phyloP scores from a whole-genome alignment of 2,797 vertebrate genomes.

The Argentina silus region DNA sequence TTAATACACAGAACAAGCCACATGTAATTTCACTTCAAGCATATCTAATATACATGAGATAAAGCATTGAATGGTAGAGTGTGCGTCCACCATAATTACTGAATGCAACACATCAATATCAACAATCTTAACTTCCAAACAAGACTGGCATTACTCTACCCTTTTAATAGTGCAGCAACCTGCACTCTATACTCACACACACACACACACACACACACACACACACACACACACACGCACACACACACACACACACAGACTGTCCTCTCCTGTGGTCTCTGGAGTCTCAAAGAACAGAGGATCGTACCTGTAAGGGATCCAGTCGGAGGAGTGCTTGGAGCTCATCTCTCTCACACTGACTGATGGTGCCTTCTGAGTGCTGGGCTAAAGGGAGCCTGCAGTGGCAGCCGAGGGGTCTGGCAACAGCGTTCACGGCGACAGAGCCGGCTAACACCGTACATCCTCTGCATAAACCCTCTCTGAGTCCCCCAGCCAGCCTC shows the following conservation, averaged over 20 bases:
- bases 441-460: conserved; percentile 73
- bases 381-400: conserved; percentile 62
- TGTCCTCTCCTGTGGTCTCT: neutral
- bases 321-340: conserved; percentile 96
- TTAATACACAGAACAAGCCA: no score
- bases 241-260: conserved; percentile 4
- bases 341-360: conserved; percentile 85
- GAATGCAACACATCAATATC: neutral
- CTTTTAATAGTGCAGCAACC: conserved; percentile 1
- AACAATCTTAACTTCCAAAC: neutral
- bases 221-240: conserved; percentile 3
- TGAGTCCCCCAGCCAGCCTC: conserved; percentile 43
- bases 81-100: no score
- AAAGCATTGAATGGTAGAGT: neutral
- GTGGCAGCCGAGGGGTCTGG: conserved; percentile 62
- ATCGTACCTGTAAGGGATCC: conserved; percentile 97
- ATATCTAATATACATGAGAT: neutral
- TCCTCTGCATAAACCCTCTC: conserved; percentile 68
- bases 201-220: neutral
- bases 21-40: no score
- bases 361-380: conserved; percentile 58
- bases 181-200: neutral
- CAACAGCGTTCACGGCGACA: conserved; percentile 71
- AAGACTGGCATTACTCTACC: neutral
- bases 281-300: neutral